phyloP scores from a whole-genome alignment of 2,888 invertebrate genomes.

The Andrena bucephala region DNA sequence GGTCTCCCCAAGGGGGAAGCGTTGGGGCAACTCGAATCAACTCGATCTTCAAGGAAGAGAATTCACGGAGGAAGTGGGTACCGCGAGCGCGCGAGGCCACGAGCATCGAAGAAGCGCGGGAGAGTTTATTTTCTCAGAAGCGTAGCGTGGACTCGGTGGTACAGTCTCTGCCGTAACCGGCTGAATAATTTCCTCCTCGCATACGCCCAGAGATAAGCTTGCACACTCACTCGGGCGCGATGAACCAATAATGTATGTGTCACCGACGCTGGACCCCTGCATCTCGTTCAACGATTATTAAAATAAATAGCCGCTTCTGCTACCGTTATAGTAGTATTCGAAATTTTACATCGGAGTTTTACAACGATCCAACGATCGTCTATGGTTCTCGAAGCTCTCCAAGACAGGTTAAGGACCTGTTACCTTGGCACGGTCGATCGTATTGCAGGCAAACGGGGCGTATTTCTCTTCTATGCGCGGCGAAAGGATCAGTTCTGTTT shows the following conservation, averaged over 20 bases:
- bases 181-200: slow-evolving; percentile 68
- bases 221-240: slow-evolving; percentile 34
- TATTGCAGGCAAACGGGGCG: slow-evolving; percentile 22
- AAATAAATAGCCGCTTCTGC: background rate
- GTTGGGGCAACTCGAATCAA: slow-evolving; percentile 54
- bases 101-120: slow-evolving; percentile 63
- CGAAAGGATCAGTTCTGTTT: slow-evolving; percentile 31
- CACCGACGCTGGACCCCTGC: slow-evolving; percentile 26
- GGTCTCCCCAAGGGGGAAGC: slow-evolving; percentile 38
- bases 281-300: slow-evolving; percentile 27
- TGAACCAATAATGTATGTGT: slow-evolving; percentile 40
- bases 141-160: slow-evolving; percentile 53
- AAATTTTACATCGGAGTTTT: background rate
- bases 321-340: background rate
- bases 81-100: slow-evolving; percentile 44
- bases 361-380: slow-evolving; percentile 8
- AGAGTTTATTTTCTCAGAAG: slow-evolving; percentile 76
- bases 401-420: slow-evolving; percentile 74
- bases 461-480: slow-evolving; percentile 18
- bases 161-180: slow-evolving; percentile 62
- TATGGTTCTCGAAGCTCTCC: slow-evolving; percentile 26
- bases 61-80: slow-evolving; percentile 62
- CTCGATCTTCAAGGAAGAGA: slow-evolving; percentile 66
- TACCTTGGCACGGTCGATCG: slow-evolving; percentile 72
- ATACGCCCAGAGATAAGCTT: slow-evolving; percentile 43